Percentiles rank a stretch among this genome's conserved stretches.
Evolutionary conservation across 2,888 invertebrate species (phyloP).

Genomic region (Hermaeophaga mercurialis): DNA sequence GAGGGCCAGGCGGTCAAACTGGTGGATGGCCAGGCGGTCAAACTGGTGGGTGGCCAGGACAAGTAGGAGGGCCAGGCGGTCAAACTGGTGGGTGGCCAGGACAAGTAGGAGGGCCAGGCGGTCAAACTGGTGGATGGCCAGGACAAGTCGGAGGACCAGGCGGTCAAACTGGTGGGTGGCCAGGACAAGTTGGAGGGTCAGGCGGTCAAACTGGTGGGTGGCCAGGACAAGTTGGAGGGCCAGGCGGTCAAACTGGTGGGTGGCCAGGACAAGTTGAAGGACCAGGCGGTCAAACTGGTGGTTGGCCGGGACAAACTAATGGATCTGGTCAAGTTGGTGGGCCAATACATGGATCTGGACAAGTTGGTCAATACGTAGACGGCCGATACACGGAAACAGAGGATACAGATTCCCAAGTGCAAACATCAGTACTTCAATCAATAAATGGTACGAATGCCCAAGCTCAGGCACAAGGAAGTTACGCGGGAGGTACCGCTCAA

Average conservation of each 20-base stretch:
- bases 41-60: conserved; percentile 13
- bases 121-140: conserved; percentile 14
- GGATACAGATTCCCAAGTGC: conserved; percentile 76
- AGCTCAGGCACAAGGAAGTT: conserved; percentile 78
- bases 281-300: conserved; percentile 6
- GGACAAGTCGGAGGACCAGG: conserved; percentile 27
- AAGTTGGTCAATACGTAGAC: conserved; percentile 23
- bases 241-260: conserved; percentile 23
- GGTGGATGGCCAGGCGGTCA: conserved; percentile 19
- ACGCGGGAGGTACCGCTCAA: conserved; percentile 76
- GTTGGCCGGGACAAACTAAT: conserved; percentile 12
- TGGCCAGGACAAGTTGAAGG: not conserved
- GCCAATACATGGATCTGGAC: conserved; percentile 27
- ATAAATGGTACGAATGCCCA: conserved; percentile 73
- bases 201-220: conserved; percentile 24
- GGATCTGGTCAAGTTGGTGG: conserved; percentile 17
- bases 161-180: conserved; percentile 19
- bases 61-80: conserved; percentile 25
- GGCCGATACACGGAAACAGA: conserved; percentile 52
- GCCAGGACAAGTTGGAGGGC: conserved; percentile 23
- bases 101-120: conserved; percentile 25
- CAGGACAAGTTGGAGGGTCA: conserved; percentile 24
- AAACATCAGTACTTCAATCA: conserved; percentile 64
- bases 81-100: conserved; percentile 21
- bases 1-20: conserved; percentile 16